Evolutionary conservation across 2,797 vertebrate species (phyloP), one percentile per base, ranked within the genome.

Genomic region (Phoeniculus purpureus): DNA sequence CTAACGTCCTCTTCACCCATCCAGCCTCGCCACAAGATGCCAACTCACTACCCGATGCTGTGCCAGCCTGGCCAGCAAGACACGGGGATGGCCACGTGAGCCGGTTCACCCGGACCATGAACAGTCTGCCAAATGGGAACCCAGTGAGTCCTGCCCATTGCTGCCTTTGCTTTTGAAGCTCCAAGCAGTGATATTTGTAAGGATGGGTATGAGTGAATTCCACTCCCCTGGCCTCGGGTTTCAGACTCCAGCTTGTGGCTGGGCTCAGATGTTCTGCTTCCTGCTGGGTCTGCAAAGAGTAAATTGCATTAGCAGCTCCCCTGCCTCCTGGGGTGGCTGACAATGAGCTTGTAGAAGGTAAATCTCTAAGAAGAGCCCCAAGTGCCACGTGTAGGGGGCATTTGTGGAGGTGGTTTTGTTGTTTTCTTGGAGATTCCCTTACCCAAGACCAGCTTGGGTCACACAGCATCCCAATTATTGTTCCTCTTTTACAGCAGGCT

Each of bases 21-120:
- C 18, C 72, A 4, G 85, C 47, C 40, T 83, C 72, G 0, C 58
- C 23, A 1, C 64, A 32, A 6, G 94, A 48, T 9, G 31, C 47
- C 67, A 56, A 83, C 6, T 29, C 43, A 0, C 56, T 94, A 15
- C 86, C 86, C 1, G 85, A 19, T 3, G 91, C 84, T 2, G 5
- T 73, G 56, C 82, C 96, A 18, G 92, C 89, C 58, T 92, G 92
- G 93, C 91, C 89, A 2, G 94, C 23, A 0, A 25, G 73, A 3
- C 92, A 2, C 0, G 85, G 81, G 25, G 83, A 90, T 0, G 50
- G 83, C 40, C 89, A 20, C 1, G 9, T 93, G 10, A 48, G 75
- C 27, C 61, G 96, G 4, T 95, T 97, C 92, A 94, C 95, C n/a
- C 93, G 97, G 23, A 97, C 93, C 31, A 96, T 97, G 67, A 97